phyloP scores from a whole-genome alignment of 2,888 invertebrate genomes.

The Lepidonotus clava region DNA sequence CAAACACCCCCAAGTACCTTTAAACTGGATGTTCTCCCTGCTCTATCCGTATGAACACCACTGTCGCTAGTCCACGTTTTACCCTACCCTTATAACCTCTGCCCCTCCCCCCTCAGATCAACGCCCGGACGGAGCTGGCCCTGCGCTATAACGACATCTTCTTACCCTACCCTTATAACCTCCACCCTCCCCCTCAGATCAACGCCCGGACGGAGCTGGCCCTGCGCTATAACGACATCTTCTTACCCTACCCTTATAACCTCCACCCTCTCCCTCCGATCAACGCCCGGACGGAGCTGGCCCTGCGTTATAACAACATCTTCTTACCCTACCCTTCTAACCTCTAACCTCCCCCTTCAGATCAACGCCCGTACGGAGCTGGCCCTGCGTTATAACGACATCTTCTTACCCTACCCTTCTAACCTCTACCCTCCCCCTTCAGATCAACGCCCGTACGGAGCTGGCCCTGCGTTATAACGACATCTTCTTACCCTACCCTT shows the following conservation, averaged over 20 bases:
- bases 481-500: too few species aligned
- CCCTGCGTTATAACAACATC: conserved; percentile 91
- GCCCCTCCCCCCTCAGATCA: conserved; percentile 83
- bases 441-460: conserved; percentile 91
- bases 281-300: conserved; percentile 90
- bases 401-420: too few species aligned
- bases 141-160: conserved; percentile 92
- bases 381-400: conserved; percentile 91
- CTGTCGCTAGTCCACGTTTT: too few species aligned
- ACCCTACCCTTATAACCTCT: too few species aligned
- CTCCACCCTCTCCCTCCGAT: conserved; percentile 82
- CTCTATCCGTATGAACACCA: too few species aligned
- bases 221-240: conserved; percentile 91
- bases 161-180: too few species aligned
- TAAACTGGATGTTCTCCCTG: too few species aligned
- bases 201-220: conserved; percentile 91
- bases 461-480: conserved; percentile 91
- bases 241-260: too few species aligned
- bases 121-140: conserved; percentile 90
- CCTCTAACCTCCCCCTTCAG: conserved; percentile 74
- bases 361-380: conserved; percentile 91
- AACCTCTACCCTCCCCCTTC: conserved; percentile 64
- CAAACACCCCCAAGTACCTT: too few species aligned
- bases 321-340: too few species aligned
- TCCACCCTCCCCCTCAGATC: conserved; percentile 82